A percentile compares a stretch with the other conserved stretches of the same genome.
Evolutionary conservation across 2,113 vertebrate species (phyloP).

Genomic region (Varanus komodoensis): DNA sequence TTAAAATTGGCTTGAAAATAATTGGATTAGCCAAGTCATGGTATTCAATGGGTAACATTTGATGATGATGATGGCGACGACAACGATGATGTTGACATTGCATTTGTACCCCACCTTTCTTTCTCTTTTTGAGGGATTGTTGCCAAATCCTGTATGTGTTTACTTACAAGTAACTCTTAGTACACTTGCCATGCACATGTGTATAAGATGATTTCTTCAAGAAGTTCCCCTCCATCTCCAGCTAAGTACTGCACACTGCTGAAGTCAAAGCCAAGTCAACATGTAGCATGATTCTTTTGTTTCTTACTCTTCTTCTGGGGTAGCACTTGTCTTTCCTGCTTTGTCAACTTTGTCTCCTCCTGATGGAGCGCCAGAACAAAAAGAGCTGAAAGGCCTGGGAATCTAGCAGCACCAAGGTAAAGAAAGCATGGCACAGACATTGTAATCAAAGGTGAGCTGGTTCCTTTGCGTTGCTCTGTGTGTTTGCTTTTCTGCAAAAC

Average conservation of each 20-base stretch:
- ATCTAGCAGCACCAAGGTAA: conserved; percentile 37
- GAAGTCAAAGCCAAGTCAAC: not conserved
- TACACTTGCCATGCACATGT: not conserved
- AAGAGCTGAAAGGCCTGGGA: conserved; percentile 43
- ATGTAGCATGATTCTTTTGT: not conserved
- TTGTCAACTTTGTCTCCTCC: conserved; percentile 20
- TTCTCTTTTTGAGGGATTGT: no score
- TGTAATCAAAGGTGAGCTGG: conserved; percentile 23
- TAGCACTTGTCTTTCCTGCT: conserved; percentile 11
- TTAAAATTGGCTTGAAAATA: not conserved
- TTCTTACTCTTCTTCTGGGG: conserved; percentile 35
- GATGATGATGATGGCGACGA: not conserved
- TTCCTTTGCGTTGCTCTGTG: conserved; percentile 19
- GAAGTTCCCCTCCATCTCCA: not conserved
- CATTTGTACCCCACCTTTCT: no score
- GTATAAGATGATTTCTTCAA: not conserved
- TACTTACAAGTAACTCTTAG: not conserved
- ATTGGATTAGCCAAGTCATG: not conserved
- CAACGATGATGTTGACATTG: no score
- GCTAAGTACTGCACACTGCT: no score
- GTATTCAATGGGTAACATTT: not conserved
- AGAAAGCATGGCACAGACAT: conserved; percentile 34
- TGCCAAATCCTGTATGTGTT: not conserved
- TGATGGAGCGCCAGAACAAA: conserved; percentile 51
- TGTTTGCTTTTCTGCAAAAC: conserved; percentile 39